phyloP scores from a whole-genome alignment of 2,888 invertebrate species.

The Drosophila meridiana region DNA sequence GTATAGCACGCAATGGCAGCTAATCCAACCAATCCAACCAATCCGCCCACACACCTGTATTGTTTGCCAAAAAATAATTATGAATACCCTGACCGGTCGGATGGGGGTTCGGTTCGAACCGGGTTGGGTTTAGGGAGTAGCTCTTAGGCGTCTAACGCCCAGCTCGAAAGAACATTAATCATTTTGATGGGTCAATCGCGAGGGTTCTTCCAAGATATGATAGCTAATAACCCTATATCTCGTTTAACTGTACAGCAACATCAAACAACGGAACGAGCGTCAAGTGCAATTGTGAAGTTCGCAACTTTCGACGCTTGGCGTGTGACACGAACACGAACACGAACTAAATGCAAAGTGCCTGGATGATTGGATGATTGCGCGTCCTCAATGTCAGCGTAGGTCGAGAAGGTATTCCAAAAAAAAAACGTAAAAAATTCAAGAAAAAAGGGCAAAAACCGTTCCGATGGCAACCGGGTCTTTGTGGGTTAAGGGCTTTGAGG shows the following conservation, averaged over 20 bases:
- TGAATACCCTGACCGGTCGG: conserved; percentile 4
- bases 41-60: background rate
- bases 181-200: conserved; percentile 16
- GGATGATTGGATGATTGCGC: conserved; percentile 22
- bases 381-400: conserved; percentile 72
- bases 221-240: conserved; percentile 3
- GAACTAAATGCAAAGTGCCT: conserved; percentile 15
- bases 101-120: background rate
- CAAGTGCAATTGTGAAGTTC: conserved; percentile 55
- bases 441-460: background rate
- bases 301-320: conserved; percentile 61
- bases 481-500: conserved; percentile 5
- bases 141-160: background rate
- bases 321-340: conserved; percentile 63
- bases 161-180: conserved; percentile 32
- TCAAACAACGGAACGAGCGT: conserved; percentile 39
- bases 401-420: conserved; percentile 32
- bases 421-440: no score
- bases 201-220: background rate
- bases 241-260: conserved; percentile 9
- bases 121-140: background rate
- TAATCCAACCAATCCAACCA: background rate
- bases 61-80: conserved; percentile 31
- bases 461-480: conserved; percentile 1
- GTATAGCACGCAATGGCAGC: conserved; percentile 52